These are phyloP conservation scores for Geotrypetes seraphini DNA, from an alignment of 2,797 vertebrate genomes.

Conservation along the genomic window DNA sequence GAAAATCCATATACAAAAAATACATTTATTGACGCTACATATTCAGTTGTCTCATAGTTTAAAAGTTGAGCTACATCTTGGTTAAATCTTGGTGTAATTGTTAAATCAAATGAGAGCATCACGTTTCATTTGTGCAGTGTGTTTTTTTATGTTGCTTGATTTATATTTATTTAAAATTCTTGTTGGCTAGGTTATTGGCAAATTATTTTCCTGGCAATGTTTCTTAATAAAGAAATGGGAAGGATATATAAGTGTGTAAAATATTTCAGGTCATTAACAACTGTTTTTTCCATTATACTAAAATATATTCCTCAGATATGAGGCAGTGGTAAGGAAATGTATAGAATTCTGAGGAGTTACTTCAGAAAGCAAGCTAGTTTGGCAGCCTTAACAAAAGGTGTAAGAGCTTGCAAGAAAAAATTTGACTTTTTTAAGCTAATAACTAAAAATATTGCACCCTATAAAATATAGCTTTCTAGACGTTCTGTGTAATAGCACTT, in stretches of 20 bases:
- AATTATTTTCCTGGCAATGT: too few species aligned
- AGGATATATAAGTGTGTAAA: too few species aligned
- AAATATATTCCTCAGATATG: too few species aligned
- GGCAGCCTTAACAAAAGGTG: too few species aligned
- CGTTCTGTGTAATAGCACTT: conserved; percentile 50
- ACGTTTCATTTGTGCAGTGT: conserved; percentile 62
- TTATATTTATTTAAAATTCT: conserved; percentile 60
- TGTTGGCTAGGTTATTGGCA: conserved; percentile 56
- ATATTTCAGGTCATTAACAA: too few species aligned
- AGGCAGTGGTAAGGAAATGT: too few species aligned
- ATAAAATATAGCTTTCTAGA: conserved; percentile 58
- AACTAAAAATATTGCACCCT: conserved; percentile 47
- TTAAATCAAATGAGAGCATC: conserved; percentile 63
- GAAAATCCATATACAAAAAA: conserved; percentile 41
- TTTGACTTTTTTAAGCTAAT: conserved; percentile 42
- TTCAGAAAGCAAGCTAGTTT: too few species aligned
- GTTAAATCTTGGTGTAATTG: conserved; percentile 56
- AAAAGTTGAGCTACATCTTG: conserved; percentile 61
- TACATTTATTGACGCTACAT: conserved; percentile 47
- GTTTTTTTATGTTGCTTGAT: conserved; percentile 64
- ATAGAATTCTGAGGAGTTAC: too few species aligned
- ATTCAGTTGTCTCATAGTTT: conserved; percentile 49
- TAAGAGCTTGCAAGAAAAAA: too few species aligned
- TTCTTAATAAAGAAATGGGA: too few species aligned
- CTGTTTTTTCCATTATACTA: too few species aligned